These are phyloP conservation scores for Platycercus adscitus DNA, from an alignment of 2,113 vertebrate genomes.

Conservation along the genomic window DNA sequence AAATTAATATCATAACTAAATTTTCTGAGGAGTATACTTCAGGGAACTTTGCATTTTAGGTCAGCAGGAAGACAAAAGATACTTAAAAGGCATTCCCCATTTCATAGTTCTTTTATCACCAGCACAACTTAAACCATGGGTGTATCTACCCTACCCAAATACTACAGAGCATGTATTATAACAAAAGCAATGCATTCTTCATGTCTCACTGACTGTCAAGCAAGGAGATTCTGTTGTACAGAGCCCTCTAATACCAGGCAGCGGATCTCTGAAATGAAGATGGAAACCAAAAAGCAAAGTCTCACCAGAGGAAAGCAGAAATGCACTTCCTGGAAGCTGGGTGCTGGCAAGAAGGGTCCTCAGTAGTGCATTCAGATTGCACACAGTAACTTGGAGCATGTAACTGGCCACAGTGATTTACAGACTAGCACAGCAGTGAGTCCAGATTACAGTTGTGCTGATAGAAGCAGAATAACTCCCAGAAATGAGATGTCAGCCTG, in stretches of 20 bases:
- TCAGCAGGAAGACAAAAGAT: background rate
- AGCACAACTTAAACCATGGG: background rate
- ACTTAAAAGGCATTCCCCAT: background rate
- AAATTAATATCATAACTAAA: background rate
- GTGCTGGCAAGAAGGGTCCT: background rate
- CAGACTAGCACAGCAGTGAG: background rate
- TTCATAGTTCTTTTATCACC: background rate
- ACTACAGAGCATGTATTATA: background rate
- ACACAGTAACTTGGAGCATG: background rate
- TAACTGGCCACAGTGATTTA: conserved; percentile 17
- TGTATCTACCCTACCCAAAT: background rate
- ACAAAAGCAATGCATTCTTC: background rate
- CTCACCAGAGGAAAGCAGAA: background rate
- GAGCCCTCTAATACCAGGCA: background rate
- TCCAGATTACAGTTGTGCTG: conserved; percentile 41
- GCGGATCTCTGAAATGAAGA: background rate
- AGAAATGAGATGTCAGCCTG: conserved; percentile 53
- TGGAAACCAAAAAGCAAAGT: conserved; percentile 2
- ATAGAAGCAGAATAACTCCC: conserved; percentile 40
- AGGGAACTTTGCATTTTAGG: conserved; percentile 22
- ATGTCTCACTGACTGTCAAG: background rate
- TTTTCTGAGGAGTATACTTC: background rate
- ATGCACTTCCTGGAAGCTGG: background rate
- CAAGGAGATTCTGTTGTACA: background rate
- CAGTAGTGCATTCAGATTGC: background rate